phyloP scores from a whole-genome alignment of 2,797 vertebrate species.

The Semaprochilodus insignis region DNA sequence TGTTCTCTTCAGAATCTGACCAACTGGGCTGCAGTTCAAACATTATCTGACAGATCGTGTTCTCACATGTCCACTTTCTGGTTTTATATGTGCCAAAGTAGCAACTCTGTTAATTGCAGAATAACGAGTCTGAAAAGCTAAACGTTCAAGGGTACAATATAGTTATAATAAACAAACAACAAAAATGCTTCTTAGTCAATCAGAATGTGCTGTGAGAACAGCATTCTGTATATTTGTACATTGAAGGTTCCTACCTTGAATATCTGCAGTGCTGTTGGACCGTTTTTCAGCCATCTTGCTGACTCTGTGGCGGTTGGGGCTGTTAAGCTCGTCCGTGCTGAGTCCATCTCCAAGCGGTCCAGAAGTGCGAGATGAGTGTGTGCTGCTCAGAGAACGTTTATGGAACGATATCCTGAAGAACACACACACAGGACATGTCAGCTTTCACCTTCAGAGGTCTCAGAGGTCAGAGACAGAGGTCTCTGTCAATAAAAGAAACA shows the following conservation, averaged over 20 bases:
- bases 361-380: constrained; percentile 72
- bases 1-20: too few species aligned
- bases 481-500: background rate
- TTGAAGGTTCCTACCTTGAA: constrained; percentile 73
- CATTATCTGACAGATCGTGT: too few species aligned
- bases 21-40: too few species aligned
- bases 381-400: constrained; percentile 72
- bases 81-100: too few species aligned
- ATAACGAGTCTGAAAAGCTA: too few species aligned
- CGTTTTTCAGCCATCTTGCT: constrained; percentile 79
- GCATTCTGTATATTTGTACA: background rate
- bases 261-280: constrained; percentile 79
- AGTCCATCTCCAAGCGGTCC: constrained; percentile 76
- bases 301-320: constrained; percentile 68
- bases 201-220: too few species aligned
- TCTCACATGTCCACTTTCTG: too few species aligned
- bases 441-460: background rate
- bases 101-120: too few species aligned
- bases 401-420: constrained; percentile 72
- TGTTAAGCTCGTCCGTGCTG: constrained; percentile 77
- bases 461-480: too few species aligned
- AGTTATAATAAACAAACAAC: too few species aligned
- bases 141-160: too few species aligned
- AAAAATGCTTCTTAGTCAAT: too few species aligned
- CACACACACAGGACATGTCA: constrained; percentile 38